These are phyloP conservation scores for Hippoglossus hippoglossus DNA, from an alignment of 2,797 vertebrate genomes.

Conservation along the genomic window DNA sequence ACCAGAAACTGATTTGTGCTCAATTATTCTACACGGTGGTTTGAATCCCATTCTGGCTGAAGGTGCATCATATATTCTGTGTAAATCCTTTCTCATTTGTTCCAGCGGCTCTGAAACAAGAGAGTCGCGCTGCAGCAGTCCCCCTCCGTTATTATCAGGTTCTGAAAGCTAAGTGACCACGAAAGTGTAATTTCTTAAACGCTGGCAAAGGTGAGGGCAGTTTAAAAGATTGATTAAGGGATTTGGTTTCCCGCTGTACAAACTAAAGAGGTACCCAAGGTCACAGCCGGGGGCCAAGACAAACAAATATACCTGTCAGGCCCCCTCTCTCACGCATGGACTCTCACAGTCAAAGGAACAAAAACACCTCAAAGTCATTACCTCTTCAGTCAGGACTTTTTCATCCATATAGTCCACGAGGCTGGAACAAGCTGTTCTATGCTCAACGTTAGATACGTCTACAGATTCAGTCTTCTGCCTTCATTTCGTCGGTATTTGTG, in stretches of 20 bases:
- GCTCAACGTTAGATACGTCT: too few relatives aligned
- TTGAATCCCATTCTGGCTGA: background rate
- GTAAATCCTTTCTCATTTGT: slow-evolving; percentile 29
- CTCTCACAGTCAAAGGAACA: slow-evolving; percentile 44
- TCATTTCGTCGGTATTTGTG: too few relatives aligned
- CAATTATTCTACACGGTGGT: background rate
- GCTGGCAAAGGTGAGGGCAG: slow-evolving; percentile 61
- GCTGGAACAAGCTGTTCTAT: background rate
- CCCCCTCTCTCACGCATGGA: slow-evolving; percentile 35
- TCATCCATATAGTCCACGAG: background rate
- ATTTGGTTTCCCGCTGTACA: slow-evolving; percentile 82
- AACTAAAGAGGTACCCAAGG: slow-evolving; percentile 70
- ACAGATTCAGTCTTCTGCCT: too few relatives aligned
- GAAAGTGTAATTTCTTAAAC: slow-evolving; percentile 79
- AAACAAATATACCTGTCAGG: slow-evolving; percentile 80
- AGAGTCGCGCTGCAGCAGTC: slow-evolving; percentile 20
- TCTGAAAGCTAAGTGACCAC: slow-evolving; percentile 55
- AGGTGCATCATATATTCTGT: slow-evolving; percentile 1
- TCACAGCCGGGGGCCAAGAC: slow-evolving; percentile 72
- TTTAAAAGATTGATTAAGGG: slow-evolving; percentile 82
- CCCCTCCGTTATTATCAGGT: slow-evolving; percentile 53
- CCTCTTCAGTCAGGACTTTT: slow-evolving; percentile 26
- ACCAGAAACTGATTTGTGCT: background rate
- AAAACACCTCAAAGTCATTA: slow-evolving; percentile 38
- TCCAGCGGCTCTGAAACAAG: slow-evolving; percentile 45